These are phyloP conservation scores for Halichoerus grypus DNA, from an alignment of 2,113 vertebrate genomes.

Conservation along the genomic window DNA sequence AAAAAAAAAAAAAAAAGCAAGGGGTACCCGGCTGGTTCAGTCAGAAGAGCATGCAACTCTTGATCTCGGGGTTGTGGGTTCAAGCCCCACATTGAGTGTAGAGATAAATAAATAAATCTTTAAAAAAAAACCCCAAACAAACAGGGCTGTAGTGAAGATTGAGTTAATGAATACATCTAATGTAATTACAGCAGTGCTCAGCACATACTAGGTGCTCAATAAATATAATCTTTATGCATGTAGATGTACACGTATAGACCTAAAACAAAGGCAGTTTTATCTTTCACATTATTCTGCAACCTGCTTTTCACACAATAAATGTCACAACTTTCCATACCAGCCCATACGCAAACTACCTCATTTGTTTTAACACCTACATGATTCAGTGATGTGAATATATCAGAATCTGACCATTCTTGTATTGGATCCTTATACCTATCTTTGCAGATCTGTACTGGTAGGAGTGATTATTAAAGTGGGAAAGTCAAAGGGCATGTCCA, in stretches of 20 bases:
- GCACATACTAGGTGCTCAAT: not conserved
- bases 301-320: not conserved
- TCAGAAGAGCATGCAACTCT: not conserved
- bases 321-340: not conserved
- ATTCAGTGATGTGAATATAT: not conserved
- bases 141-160: not conserved
- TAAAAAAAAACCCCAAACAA: not conserved
- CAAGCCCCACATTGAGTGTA: not conserved
- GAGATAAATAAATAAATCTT: not conserved
- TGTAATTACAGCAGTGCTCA: constrained; percentile 1
- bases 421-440: not conserved
- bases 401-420: not conserved
- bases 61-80: not conserved
- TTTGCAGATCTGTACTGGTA: not conserved
- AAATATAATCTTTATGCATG: not conserved
- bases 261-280: not conserved
- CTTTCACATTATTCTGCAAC: not conserved
- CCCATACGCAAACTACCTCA: not conserved
- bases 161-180: constrained; percentile 32
- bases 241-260: not conserved
- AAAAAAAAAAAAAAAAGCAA: not conserved
- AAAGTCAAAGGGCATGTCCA: not conserved
- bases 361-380: not conserved
- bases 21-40: not conserved
- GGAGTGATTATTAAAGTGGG: not conserved